Conservation (phyloP, 2,797 vertebrate species). For the Takifugu rubripes region DNA sequence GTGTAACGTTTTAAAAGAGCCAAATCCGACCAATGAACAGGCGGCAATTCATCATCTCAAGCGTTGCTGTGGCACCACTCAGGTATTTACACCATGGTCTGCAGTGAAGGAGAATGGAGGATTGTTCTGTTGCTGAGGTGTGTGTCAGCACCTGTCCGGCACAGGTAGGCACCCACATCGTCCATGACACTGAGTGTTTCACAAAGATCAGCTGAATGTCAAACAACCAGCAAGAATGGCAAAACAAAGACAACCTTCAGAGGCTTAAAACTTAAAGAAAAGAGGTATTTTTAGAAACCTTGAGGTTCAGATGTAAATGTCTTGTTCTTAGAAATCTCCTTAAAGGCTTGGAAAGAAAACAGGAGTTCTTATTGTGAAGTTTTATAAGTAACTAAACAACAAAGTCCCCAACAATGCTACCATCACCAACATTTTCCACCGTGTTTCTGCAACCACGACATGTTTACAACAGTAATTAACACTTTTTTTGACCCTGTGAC, state of each 20-base stretch:
- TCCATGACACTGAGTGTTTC: slow-evolving; percentile 57
- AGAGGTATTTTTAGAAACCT: no score
- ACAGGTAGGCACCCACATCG: slow-evolving; percentile 64
- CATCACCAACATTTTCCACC: no score
- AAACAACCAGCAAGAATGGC: slow-evolving; percentile 72
- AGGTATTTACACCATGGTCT: slow-evolving; percentile 66
- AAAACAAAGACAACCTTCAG: slow-evolving; percentile 26
- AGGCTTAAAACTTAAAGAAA: not conserved
- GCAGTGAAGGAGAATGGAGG: slow-evolving; percentile 60
- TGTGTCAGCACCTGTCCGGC: slow-evolving; percentile 41
- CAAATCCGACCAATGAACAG: slow-evolving; percentile 48
- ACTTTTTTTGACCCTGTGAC: no score
- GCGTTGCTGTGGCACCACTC: slow-evolving; percentile 57
- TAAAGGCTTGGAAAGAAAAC: no score
- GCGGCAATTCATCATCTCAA: slow-evolving; percentile 61
- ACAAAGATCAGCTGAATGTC: slow-evolving; percentile 67
- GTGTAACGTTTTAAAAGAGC: no score
- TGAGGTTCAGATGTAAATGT: no score
- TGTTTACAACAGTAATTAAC: no score
- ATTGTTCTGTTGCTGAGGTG: slow-evolving; percentile 64
- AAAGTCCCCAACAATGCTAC: no score
- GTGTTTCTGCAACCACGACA: no score
- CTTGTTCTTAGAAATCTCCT: no score
- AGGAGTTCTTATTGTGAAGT: no score
- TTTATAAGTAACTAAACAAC: no score